Evolutionary conservation across 2,113 vertebrate genomes (phyloP).

Genomic region (Hippocampus guttulatus): DNA sequence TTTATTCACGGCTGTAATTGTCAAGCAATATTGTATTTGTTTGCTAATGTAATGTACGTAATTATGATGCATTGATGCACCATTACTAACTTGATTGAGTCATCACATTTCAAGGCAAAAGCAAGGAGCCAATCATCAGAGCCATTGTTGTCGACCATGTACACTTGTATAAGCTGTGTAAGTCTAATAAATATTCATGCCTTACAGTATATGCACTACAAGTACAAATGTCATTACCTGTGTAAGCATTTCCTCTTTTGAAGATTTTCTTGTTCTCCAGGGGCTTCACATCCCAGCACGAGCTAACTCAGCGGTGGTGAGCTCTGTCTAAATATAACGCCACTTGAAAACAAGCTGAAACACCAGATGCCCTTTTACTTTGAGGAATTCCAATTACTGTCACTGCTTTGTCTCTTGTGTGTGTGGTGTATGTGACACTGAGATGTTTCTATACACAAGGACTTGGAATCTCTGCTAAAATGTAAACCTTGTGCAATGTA

Average conservation of each 20-base stretch:
- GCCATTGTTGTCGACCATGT: constrained; percentile 1
- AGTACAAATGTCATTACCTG: constrained; percentile 57
- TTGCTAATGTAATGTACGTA: too few species aligned
- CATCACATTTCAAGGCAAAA: not conserved
- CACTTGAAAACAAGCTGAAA: constrained; percentile 63
- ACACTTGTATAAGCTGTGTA: constrained; percentile 1
- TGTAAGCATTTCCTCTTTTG: constrained; percentile 48
- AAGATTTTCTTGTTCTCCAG: constrained; percentile 53
- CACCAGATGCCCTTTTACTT: constrained; percentile 64
- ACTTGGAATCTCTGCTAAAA: constrained; percentile 1
- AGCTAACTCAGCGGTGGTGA: constrained; percentile 55
- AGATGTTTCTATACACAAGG: constrained; percentile 23
- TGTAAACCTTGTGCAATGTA: constrained; percentile 21
- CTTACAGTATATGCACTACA: constrained; percentile 28
- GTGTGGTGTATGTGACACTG: constrained; percentile 26
- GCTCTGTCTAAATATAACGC: constrained; percentile 70
- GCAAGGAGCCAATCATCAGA: constrained; percentile 4
- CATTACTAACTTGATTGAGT: too few species aligned
- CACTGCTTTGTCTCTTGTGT: constrained; percentile 34
- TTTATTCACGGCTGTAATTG: too few species aligned
- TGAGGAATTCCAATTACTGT: constrained; percentile 74
- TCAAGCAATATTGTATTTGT: too few species aligned
- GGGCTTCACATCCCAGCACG: constrained; percentile 58
- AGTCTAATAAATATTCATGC: constrained; percentile 20
- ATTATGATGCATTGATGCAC: too few species aligned